Evolutionary conservation across 2,113 vertebrate species (phyloP).

Genomic region (Saccopteryx leptura): DNA sequence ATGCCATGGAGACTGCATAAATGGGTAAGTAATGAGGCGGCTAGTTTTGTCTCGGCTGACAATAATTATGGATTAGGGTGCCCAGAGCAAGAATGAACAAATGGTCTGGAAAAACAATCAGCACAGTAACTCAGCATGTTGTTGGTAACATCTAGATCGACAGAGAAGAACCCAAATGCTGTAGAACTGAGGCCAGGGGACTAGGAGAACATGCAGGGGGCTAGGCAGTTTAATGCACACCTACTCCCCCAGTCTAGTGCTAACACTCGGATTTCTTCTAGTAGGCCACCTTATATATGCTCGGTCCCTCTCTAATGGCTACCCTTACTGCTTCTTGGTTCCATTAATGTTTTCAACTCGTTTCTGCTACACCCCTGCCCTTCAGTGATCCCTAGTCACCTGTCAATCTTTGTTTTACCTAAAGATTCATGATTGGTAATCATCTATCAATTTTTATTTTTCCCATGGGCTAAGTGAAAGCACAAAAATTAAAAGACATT

Average conservation of each 20-base stretch:
- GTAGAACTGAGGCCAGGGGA: background rate
- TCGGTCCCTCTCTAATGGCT: too few species aligned
- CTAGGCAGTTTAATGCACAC: background rate
- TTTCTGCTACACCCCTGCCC: accelerated
- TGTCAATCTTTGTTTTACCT: background rate
- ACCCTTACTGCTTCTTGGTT: background rate
- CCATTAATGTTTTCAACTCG: background rate
- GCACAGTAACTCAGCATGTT: background rate
- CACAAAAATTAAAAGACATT: background rate
- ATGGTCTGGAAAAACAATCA: conserved; percentile 7
- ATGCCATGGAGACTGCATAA: conserved; percentile 35
- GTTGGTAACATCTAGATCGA: background rate
- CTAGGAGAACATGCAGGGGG: background rate
- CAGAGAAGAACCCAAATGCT: background rate
- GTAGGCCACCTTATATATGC: accelerated
- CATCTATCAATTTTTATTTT: background rate
- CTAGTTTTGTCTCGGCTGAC: background rate
- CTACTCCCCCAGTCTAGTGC: background rate
- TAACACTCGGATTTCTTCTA: too few species aligned
- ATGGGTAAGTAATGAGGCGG: conserved; percentile 36
- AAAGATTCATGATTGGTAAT: background rate
- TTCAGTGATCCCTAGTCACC: background rate
- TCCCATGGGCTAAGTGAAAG: background rate
- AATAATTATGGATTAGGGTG: conserved; percentile 43
- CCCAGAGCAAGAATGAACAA: background rate